These are phyloP conservation scores for Cacoxenus indagator DNA, from an alignment of 2,888 invertebrate genomes.

Conservation along the genomic window DNA sequence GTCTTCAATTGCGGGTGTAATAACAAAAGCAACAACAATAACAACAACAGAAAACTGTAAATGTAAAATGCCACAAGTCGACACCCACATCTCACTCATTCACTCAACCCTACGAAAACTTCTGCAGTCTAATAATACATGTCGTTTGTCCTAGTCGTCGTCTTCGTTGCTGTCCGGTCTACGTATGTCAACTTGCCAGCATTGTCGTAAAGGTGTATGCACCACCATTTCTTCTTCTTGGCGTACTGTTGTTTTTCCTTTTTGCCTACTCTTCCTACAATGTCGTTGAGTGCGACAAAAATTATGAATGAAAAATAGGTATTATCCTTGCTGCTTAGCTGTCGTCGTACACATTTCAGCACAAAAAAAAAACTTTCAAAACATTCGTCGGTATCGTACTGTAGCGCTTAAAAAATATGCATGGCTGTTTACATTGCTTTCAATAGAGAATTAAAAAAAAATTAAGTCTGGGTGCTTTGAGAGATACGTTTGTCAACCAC, in stretches of 20 bases:
- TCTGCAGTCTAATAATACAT: slow-evolving; percentile 13
- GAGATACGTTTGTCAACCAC: too few relatives aligned
- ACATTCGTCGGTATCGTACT: too few relatives aligned
- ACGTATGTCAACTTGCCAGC: not conserved
- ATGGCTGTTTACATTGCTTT: too few relatives aligned
- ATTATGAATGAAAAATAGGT: slow-evolving; percentile 59
- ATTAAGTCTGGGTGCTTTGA: too few relatives aligned
- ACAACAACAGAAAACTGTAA: not conserved
- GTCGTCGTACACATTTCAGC: too few relatives aligned
- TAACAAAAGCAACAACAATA: not conserved
- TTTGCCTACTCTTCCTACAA: not conserved
- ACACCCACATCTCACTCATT: not conserved
- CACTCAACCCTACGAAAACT: slow-evolving; percentile 1
- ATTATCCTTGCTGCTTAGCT: slow-evolving; percentile 11
- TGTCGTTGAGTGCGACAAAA: slow-evolving; percentile 34
- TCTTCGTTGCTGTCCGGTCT: slow-evolving; percentile 1
- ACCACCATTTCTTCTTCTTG: not conserved
- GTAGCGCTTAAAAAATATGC: too few relatives aligned
- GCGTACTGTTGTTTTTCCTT: not conserved
- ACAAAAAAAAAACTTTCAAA: too few relatives aligned
- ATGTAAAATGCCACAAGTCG: not conserved
- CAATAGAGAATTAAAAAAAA: too few relatives aligned
- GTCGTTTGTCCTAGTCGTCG: not conserved
- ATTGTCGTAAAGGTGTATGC: not conserved
- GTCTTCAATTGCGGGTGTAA: not conserved